Percentiles rank a stretch among this genome's conserved stretches.
phyloP scores from a whole-genome alignment of 2,888 invertebrate species.

The Lysandra bellargus region DNA sequence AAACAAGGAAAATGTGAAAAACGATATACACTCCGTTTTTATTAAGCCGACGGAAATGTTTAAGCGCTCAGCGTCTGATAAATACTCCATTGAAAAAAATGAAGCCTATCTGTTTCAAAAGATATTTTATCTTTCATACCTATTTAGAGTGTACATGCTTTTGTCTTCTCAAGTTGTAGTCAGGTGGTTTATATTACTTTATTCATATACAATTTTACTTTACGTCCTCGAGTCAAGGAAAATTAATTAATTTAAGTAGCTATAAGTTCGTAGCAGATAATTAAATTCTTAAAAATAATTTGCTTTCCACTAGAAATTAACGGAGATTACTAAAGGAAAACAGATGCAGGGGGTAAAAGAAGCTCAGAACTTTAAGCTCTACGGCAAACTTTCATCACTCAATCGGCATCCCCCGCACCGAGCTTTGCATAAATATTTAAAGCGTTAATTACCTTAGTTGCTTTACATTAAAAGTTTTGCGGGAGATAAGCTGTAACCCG shows the following conservation, averaged over 20 bases:
- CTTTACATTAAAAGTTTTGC: conserved; percentile 10
- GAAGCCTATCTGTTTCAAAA: neutral
- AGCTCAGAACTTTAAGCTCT: neutral
- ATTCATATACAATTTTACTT: no score
- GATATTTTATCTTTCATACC: neutral
- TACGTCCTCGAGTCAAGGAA: no score
- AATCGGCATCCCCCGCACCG: neutral
- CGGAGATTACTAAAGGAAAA: no score
- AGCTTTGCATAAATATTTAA: conserved; percentile 26
- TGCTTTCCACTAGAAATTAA: neutral
- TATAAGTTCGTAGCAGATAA: no score
- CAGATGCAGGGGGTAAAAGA: neutral
- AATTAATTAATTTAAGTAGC: no score
- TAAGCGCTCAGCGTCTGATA: neutral
- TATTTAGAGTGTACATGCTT: neutral
- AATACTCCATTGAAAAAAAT: neutral
- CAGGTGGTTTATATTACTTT: no score
- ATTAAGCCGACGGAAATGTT: neutral
- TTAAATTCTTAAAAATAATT: no score
- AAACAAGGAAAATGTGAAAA: neutral
- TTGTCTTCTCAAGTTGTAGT: neutral
- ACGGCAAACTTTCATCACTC: neutral
- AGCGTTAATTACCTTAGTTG: conserved; percentile 32
- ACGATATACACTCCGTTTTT: neutral
- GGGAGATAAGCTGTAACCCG: neutral